These are phyloP conservation scores for Diarsia rubi DNA, from an alignment of 2,888 invertebrate genomes.

Conservation along the genomic window DNA sequence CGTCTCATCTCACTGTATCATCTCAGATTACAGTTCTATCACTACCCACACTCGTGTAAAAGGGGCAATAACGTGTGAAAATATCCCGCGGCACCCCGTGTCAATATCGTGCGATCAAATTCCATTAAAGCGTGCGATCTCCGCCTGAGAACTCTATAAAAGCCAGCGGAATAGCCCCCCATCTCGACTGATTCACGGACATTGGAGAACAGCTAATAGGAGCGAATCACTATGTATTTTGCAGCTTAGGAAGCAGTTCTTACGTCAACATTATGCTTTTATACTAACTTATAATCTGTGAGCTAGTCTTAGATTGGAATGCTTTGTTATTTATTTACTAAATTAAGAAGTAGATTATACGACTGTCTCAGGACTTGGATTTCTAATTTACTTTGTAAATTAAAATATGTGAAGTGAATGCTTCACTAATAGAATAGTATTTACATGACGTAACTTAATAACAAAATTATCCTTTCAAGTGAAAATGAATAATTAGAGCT, in stretches of 20 bases:
- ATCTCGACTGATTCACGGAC: conserved; percentile 58
- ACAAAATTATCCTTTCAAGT: conserved; percentile 1
- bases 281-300: conserved; percentile 20
- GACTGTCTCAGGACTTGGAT: conserved; percentile 10
- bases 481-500: conserved; percentile 7
- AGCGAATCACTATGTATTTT: conserved; percentile 57
- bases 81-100: conserved; percentile 68
- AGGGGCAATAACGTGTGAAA: conserved; percentile 71
- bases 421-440: conserved; percentile 1
- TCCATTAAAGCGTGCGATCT: conserved; percentile 72
- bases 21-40: conserved; percentile 52
- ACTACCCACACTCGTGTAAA: conserved; percentile 51
- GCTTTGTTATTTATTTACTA: conserved; percentile 18
- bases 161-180: conserved; percentile 62
- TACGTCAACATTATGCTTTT: conserved; percentile 26
- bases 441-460: not conserved
- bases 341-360: conserved; percentile 34
- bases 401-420: not conserved
- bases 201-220: conserved; percentile 61
- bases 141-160: conserved; percentile 70
- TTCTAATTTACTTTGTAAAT: conserved; percentile 37
- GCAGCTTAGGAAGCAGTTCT: conserved; percentile 40
- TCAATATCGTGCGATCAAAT: conserved; percentile 78
- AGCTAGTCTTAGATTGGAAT: not conserved
- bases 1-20: conserved; percentile 52